phyloP scores from a whole-genome alignment of 1,140 invertebrate species.

The Eriosoma lanigerum region DNA sequence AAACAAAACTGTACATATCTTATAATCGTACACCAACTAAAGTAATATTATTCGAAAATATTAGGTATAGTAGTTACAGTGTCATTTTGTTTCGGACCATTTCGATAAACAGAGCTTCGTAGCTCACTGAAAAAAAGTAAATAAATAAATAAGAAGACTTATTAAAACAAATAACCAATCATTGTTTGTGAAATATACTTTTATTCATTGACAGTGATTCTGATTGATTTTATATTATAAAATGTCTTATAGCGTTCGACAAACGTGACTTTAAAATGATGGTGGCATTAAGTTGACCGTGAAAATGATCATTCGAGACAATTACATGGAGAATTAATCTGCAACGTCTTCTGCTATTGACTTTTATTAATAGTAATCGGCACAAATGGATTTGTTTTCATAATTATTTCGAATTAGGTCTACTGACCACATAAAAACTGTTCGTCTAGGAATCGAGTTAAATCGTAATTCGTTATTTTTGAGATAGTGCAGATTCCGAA shows the following conservation, averaged over 20 bases:
- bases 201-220: neutral
- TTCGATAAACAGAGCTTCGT: too few species aligned
- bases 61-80: too few species aligned
- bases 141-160: too few species aligned
- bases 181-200: too few species aligned
- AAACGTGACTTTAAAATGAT: neutral
- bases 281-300: neutral
- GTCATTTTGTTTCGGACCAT: too few species aligned
- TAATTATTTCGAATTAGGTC: neutral
- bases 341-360: neutral
- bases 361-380: conserved; percentile 6
- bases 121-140: too few species aligned
- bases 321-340: neutral
- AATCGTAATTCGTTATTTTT: neutral
- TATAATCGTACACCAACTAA: too few species aligned
- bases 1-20: too few species aligned
- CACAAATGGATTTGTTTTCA: neutral
- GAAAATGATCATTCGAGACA: neutral
- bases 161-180: too few species aligned
- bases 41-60: too few species aligned
- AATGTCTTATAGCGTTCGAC: neutral
- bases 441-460: neutral
- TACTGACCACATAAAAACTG: neutral
- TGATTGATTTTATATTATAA: neutral
- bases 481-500: too few species aligned